A percentile compares a stretch with the other conserved stretches of the same genome.
These are phyloP conservation scores for Pyrrhosoma nymphula DNA, from an alignment of 2,888 invertebrate species.

Conservation along the genomic window DNA sequence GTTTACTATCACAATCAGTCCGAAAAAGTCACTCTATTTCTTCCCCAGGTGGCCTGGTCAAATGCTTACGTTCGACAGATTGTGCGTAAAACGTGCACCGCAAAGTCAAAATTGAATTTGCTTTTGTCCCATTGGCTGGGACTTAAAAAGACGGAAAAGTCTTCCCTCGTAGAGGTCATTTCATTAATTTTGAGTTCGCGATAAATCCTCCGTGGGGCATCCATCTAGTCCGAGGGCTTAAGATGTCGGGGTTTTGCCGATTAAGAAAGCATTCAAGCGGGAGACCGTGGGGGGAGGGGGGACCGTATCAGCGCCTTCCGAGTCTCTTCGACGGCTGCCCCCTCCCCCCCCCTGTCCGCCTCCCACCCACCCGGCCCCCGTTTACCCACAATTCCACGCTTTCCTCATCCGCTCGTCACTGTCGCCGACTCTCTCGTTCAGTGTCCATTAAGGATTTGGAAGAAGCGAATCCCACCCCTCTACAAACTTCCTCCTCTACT, in stretches of 20 bases:
- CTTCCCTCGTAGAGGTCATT: not conserved
- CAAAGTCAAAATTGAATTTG: no score
- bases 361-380: not conserved
- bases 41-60: no score
- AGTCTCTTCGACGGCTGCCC: not conserved
- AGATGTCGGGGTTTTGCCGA: not conserved
- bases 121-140: no score
- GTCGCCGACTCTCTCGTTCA: conserved; percentile 5
- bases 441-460: conserved; percentile 50
- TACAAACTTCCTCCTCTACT: not conserved
- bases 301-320: not conserved
- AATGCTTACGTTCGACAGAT: no score
- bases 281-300: not conserved
- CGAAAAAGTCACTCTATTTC: no score
- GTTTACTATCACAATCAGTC: no score
- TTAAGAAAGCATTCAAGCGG: not conserved
- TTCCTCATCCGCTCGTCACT: not conserved
- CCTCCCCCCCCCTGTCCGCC: not conserved
- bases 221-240: not conserved
- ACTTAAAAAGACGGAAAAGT: no score
- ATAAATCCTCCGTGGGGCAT: not conserved
- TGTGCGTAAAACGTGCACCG: no score
- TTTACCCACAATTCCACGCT: not conserved
- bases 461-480: not conserved
- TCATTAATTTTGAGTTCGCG: not conserved